These are phyloP conservation scores for Cristatella mucedo DNA, from an alignment of 2,888 invertebrate genomes.

Conservation along the genomic window DNA sequence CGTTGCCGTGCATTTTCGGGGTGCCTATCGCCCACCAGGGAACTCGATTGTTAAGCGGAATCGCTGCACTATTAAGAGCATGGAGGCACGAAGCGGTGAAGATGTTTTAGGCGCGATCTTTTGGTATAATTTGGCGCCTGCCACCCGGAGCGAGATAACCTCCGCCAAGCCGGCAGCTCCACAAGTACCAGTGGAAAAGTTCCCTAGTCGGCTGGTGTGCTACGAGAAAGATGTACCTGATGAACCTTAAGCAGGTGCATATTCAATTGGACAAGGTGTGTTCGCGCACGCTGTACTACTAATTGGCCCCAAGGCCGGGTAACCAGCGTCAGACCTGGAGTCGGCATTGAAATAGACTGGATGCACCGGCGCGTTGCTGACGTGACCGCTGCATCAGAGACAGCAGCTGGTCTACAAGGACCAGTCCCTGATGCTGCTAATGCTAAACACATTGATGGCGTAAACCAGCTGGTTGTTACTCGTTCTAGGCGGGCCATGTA, in stretches of 20 bases:
- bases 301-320: constrained; percentile 9
- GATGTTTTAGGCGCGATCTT: constrained; percentile 2
- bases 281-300: constrained; percentile 8
- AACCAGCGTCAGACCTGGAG: not conserved
- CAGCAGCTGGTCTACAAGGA: too few relatives aligned
- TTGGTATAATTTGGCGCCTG: constrained; percentile 10
- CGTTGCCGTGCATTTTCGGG: constrained; percentile 8
- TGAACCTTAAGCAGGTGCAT: too few relatives aligned
- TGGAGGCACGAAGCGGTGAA: not conserved
- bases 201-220: too few relatives aligned
- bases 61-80: constrained; percentile 10
- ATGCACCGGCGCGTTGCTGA: constrained; percentile 10
- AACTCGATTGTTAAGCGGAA: constrained; percentile 11
- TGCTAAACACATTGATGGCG: too few relatives aligned
- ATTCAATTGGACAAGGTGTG: too few relatives aligned
- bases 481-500: too few relatives aligned
- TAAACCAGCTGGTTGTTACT: too few relatives aligned
- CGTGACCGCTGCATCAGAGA: not conserved
- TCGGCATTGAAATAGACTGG: constrained; percentile 7
- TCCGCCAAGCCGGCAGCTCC: too few relatives aligned
- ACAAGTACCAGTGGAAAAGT: too few relatives aligned
- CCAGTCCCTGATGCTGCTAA: too few relatives aligned
- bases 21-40: constrained; percentile 10
- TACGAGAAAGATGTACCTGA: too few relatives aligned
- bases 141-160: too few relatives aligned